Percentiles rank a stretch among this genome's conserved stretches.
These are phyloP conservation scores for Lucilia sericata DNA, from an alignment of 1,140 invertebrate genomes.

Conservation along the genomic window DNA sequence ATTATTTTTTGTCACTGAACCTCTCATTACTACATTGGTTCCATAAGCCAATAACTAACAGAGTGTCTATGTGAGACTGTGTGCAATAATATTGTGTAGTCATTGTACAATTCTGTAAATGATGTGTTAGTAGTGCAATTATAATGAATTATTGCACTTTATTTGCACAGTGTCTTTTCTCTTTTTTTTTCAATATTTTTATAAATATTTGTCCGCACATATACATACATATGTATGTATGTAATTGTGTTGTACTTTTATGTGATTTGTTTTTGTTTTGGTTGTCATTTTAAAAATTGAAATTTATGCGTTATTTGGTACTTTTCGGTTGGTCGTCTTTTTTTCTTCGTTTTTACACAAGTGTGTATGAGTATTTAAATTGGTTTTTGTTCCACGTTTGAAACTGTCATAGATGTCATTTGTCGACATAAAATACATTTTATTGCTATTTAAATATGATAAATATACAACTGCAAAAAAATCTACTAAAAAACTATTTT, in stretches of 20 bases:
- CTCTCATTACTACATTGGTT: too few relatives aligned
- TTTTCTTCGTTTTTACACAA: neutral
- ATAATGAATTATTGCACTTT: slow-evolving; percentile 60
- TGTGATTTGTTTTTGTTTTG: neutral
- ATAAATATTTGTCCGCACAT: slow-evolving; percentile 16
- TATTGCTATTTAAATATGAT: slow-evolving; percentile 66
- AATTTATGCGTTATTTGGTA: slow-evolving; percentile 54
- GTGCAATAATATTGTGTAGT: too few relatives aligned
- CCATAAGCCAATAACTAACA: too few relatives aligned
- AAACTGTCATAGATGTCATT: slow-evolving; percentile 26
- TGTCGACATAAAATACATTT: slow-evolving; percentile 57
- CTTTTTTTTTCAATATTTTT: neutral
- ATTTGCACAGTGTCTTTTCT: neutral
- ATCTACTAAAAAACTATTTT: neutral
- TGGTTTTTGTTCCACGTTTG: neutral
- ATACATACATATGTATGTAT: too few relatives aligned
- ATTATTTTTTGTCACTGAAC: too few relatives aligned
- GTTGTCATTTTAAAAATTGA: slow-evolving; percentile 22
- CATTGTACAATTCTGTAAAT: neutral
- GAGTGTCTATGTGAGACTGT: too few relatives aligned
- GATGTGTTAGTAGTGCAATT: slow-evolving; percentile 53
- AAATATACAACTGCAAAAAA: slow-evolving; percentile 54
- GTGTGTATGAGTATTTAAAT: neutral
- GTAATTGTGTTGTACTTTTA: slow-evolving; percentile 24
- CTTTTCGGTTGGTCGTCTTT: neutral